Conservation (phyloP, 2,113 vertebrate species). For the Scalopus aquaticus region DNA sequence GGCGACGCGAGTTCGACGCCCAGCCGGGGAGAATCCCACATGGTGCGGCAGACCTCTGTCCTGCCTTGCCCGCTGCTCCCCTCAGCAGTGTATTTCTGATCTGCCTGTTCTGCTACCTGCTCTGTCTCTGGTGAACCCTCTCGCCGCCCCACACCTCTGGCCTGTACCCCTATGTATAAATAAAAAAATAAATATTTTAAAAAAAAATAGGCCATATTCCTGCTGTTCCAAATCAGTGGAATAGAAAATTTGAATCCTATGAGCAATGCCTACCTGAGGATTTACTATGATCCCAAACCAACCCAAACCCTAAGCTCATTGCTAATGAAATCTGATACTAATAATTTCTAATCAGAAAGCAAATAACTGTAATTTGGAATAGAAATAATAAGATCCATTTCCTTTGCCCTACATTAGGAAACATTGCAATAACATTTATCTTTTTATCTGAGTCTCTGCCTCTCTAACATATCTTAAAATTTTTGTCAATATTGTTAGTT, state of each 20-base stretch:
- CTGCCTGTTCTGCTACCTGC: no score
- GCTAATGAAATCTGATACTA: neutral
- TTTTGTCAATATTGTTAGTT: neutral
- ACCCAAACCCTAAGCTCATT: neutral
- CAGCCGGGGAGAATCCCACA: no score
- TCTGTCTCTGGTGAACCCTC: no score
- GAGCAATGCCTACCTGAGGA: neutral
- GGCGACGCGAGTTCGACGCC: no score
- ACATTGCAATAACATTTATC: neutral
- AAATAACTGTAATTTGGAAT: slow-evolving; percentile 7
- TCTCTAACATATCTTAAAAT: slow-evolving; percentile 1
- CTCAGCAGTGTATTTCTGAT: no score
- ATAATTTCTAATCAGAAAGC: neutral
- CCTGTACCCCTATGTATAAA: no score
- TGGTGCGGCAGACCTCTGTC: no score
- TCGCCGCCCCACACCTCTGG: no score
- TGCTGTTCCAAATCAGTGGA: neutral
- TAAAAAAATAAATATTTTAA: no score
- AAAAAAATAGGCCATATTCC: neutral
- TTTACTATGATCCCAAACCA: neutral
- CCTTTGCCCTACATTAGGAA: neutral
- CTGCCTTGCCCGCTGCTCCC: no score
- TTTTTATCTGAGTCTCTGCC: neutral
- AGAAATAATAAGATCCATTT: slow-evolving; percentile 24
- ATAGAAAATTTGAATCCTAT: neutral